Evolutionary conservation across 2,888 invertebrate genomes (phyloP), one percentile per base, ranked within the genome.

Genomic region (Nemotelus nigrinus): DNA sequence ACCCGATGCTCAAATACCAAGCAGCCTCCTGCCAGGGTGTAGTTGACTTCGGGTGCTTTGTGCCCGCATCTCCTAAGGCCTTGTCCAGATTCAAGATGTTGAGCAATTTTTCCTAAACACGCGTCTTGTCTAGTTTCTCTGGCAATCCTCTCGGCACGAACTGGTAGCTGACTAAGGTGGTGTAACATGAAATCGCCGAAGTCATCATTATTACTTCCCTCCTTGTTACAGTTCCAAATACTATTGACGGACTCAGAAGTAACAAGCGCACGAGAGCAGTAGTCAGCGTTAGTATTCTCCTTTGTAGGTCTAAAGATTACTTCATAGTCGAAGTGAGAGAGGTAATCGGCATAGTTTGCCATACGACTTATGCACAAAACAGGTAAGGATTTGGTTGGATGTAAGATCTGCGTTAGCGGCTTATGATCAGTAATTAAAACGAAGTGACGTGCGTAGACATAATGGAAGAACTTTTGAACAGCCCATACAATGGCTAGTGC

Each of bases 151-250:
- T 77, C 76, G 1, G 76, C 78, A 25, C 67, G 76, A 8, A 80
- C 5, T 39, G 78, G 79, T n/a, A 80, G 53, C 76, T 80, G 80
- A 7, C 80, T 72, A 45, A 81, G 76, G 72, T 81, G 81, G 2
- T 77, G 55, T 25, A 79, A 2, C 4, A 79, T 44, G 60, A 80
- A 81, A 10, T 74, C 39, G 63, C 80, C 80, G 44, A 80, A 80
- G 7, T 70, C 72, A 67, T 79, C 78, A 10, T 65, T 25, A 25
- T 25, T 25, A 25, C 25, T 25, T 25, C 25, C 25, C 25, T 25
- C 25, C 25, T 25, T 25, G 25, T 25, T 25, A 25, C 25, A 25
- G 25, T 25, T 25, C 25, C 25, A 25, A 25, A 25, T 25, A 25
- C 39, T 67, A 50, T 48, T 47, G 67, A 50, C 25, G 3, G 25